Conservation (phyloP, 2,113 vertebrate species). For the Anarhynchus alexandrinus region DNA sequence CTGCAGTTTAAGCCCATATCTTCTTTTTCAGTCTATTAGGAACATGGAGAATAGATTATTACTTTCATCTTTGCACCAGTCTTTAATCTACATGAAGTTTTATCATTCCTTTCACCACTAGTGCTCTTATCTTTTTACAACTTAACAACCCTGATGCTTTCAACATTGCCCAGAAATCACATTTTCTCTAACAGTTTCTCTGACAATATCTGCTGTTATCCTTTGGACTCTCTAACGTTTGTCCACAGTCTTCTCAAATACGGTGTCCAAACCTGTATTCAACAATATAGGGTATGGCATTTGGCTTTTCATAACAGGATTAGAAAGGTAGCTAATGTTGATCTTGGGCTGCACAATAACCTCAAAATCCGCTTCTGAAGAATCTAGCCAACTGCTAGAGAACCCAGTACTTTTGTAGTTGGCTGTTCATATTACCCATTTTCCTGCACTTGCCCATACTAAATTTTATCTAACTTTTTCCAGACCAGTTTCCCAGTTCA, state of each 20-base stretch:
- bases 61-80: not conserved
- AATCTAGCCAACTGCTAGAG: not conserved
- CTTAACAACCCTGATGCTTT: not conserved
- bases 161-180: not conserved
- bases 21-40: not conserved
- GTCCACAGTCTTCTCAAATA: not conserved
- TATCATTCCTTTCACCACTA: not conserved
- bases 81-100: conserved; percentile 9
- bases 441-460: not conserved
- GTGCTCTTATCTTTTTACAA: not conserved
- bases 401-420: not conserved
- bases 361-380: not conserved
- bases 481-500: not conserved
- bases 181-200: not conserved
- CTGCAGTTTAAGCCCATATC: not conserved
- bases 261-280: not conserved
- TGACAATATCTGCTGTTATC: not conserved
- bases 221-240: not conserved
- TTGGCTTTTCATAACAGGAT: not conserved
- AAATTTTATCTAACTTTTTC: not conserved
- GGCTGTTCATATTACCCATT: not conserved
- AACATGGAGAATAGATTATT: not conserved
- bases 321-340: not conserved
- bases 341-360: not conserved
- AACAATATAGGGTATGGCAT: not conserved